phyloP scores from a whole-genome alignment of 2,797 vertebrate species.

The Sphenodon punctatus region DNA sequence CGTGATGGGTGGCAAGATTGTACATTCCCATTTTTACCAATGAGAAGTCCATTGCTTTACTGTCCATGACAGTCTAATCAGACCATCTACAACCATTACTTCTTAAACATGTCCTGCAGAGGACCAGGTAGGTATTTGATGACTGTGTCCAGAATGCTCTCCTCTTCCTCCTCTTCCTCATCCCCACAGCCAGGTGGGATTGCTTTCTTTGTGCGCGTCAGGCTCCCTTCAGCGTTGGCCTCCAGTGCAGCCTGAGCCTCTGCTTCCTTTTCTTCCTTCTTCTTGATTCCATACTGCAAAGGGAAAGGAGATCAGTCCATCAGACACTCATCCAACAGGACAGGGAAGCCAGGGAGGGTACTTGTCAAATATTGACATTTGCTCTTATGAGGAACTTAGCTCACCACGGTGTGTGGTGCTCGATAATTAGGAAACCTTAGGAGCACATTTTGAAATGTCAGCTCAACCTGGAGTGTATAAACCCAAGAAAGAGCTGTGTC shows the following conservation, averaged over 20 bases:
- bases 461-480: not conserved
- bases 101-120: conserved; percentile 99
- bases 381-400: not conserved
- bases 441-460: not conserved
- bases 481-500: not conserved
- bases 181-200: conserved; percentile 94
- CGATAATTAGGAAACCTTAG: not conserved
- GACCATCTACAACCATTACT: conserved; percentile 80
- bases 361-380: not conserved
- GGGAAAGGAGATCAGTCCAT: conserved; percentile 14
- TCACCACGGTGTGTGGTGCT: not conserved
- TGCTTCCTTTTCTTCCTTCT: conserved; percentile 96
- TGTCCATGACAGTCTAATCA: conserved; percentile 68
- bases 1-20: conserved; percentile 51
- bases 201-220: conserved; percentile 95
- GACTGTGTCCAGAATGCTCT: conserved; percentile 97
- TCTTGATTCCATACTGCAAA: conserved; percentile 91
- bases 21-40: conserved; percentile 70
- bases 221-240: conserved; percentile 92
- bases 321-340: not conserved
- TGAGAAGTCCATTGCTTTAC: conserved; percentile 72
- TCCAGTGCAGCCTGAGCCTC: conserved; percentile 96
- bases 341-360: not conserved
- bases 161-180: conserved; percentile 91
- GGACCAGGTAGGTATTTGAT: conserved; percentile 98